Conservation (phyloP, 2,797 vertebrate species). For the Bradypodion ventrale region DNA sequence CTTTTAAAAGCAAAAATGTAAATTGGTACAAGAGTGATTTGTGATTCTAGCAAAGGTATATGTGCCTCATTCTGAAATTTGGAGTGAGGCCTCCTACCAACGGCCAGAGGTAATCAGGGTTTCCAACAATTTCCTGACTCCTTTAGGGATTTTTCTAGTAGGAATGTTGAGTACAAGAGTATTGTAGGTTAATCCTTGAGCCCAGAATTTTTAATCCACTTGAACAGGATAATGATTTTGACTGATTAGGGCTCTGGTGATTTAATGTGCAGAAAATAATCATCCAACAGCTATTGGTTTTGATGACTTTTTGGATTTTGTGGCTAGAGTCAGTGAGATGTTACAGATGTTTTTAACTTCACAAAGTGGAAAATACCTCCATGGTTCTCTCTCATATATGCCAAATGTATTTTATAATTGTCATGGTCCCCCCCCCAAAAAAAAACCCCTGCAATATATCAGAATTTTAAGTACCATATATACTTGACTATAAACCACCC, state of each 20-base stretch:
- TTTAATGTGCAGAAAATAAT: neutral
- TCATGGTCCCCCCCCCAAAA: neutral
- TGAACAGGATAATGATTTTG: neutral
- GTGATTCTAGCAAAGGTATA: too few species aligned
- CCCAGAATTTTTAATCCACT: neutral
- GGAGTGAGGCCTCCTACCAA: too few species aligned
- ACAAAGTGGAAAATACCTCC: neutral
- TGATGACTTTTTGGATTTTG: slow-evolving; percentile 30
- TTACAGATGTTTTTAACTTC: slow-evolving; percentile 41
- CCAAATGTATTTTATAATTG: neutral
- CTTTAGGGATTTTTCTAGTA: neutral
- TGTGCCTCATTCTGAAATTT: too few species aligned
- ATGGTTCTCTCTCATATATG: neutral
- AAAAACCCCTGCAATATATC: too few species aligned
- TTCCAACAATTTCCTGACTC: neutral
- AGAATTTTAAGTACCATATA: too few species aligned
- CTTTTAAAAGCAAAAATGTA: neutral
- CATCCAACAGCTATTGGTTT: slow-evolving; percentile 39
- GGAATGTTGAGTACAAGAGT: neutral
- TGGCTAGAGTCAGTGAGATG: slow-evolving; percentile 40
- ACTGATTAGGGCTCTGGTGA: slow-evolving; percentile 1
- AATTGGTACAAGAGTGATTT: too few species aligned
- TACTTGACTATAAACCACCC: too few species aligned
- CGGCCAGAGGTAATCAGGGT: neutral
- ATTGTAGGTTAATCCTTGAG: neutral